Evolutionary conservation across 2,797 vertebrate genomes (phyloP).

Genomic region (Cetoscarus ocellatus): DNA sequence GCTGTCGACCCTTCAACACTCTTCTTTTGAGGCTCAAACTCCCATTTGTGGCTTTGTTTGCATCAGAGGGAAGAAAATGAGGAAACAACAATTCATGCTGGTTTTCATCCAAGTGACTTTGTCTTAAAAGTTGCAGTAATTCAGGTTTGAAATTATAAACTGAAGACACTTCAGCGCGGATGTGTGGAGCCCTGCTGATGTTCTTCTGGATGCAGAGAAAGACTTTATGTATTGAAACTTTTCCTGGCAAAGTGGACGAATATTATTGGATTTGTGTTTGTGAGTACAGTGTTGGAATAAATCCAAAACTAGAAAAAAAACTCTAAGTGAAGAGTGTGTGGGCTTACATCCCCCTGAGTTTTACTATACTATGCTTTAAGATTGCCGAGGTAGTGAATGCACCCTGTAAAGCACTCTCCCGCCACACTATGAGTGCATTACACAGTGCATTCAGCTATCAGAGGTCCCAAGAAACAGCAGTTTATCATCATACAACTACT

Average conservation of each 20-base stretch:
- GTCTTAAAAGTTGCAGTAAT: conserved; percentile 25
- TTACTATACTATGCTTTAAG: conserved; percentile 47
- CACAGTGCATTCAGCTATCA: conserved; percentile 61
- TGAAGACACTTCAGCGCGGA: conserved; percentile 15
- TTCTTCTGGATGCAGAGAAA: conserved; percentile 36
- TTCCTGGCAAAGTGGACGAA: conserved; percentile 40
- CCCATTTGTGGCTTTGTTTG: conserved; percentile 69
- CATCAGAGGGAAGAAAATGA: conserved; percentile 39
- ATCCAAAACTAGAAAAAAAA: conserved; percentile 51
- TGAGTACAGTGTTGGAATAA: conserved; percentile 29
- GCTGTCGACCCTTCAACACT: conserved; percentile 67
- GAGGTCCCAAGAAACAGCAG: conserved; percentile 68
- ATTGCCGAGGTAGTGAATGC: conserved; percentile 27
- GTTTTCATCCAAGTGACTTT: conserved; percentile 33
- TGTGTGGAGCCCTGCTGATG: conserved; percentile 36
- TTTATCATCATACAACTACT: conserved; percentile 79
- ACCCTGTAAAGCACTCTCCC: conserved; percentile 33
- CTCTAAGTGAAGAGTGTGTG: conserved; percentile 43
- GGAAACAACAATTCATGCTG: conserved; percentile 53
- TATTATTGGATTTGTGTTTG: conserved; percentile 27
- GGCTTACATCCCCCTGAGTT: conserved; percentile 34
- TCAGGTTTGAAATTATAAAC: conserved; percentile 32
- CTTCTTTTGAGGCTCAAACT: conserved; percentile 59
- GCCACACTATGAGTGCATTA: conserved; percentile 57
- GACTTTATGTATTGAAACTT: conserved; percentile 47